Evolutionary conservation across 2,888 invertebrate species (phyloP), one percentile per base, ranked within the genome.

Genomic region (Heliconius ismenius): DNA sequence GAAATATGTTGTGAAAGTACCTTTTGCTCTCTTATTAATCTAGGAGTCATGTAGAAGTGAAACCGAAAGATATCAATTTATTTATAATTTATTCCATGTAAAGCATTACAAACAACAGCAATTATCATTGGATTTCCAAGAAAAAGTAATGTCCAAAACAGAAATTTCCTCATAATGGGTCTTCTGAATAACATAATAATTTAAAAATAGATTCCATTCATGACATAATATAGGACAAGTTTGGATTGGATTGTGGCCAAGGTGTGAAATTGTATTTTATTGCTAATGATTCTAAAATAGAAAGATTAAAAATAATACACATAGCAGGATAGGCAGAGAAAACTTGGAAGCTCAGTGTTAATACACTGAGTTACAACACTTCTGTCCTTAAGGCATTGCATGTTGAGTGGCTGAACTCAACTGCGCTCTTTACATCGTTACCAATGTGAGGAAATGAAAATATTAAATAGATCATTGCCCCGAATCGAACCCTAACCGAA

Each of bases 221-320:
- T 18, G 49, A 74, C 43, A 72, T 54, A 74, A 64, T 70, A 69
- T 73, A 76, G 18, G 43, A 67, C 26, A 26, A n/a, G 65, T 28
- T 32, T 32, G 32, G 32, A 7, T 81, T 82, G 82, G 81, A 79
- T 21, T 26, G 11, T 21, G 54, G 80, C 83, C 82, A 82, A 79
- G 54, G 39, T 58, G 72, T 69, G 64, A 67, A 77, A 75, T 76
- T 74, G 32, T 24, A 39, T 62, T 63, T 32, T 75, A 67, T 77
- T 78, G 78, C 77, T 78, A 60, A 60, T 74, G 72, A 60, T 58
- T 64, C 62, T 43, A 64, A 75, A 67, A 39, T 24, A 39, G 24
- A 10, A 24, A 24, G 13, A 62, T 3, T 6, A 18, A 43, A 43
- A 43, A 15, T 32, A 32, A 32, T 13, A 15, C 43, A 43, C 13